Conservation (phyloP, 2,797 vertebrate genomes). For the Dallia pectoralis region DNA sequence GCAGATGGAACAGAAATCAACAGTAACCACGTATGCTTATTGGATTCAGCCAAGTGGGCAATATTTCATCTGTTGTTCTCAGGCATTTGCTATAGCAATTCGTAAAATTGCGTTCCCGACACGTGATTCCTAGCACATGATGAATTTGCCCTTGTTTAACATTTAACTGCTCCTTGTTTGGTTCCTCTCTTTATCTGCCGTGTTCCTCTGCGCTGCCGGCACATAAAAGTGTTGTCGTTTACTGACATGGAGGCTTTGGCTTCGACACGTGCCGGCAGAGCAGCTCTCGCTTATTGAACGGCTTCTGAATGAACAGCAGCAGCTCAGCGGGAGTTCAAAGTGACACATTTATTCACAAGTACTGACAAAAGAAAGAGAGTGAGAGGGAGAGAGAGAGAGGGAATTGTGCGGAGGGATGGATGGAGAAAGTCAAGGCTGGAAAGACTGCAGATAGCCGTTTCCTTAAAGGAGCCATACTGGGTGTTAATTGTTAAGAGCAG, state of each 20-base stretch:
- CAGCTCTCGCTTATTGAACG: slow-evolving; percentile 50
- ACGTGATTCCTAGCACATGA: slow-evolving; percentile 66
- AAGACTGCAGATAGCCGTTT: slow-evolving; percentile 49
- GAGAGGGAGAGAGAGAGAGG: slow-evolving; percentile 11
- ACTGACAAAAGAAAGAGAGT: slow-evolving; percentile 28
- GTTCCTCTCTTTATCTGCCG: slow-evolving; percentile 39
- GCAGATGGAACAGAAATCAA: slow-evolving; percentile 76
- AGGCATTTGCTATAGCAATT: slow-evolving; percentile 76
- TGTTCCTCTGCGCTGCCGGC: slow-evolving; percentile 48
- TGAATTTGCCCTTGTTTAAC: slow-evolving; percentile 66
- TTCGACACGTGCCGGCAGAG: slow-evolving; percentile 20
- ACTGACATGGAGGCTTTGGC: slow-evolving; percentile 41
- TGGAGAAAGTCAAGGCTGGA: slow-evolving; percentile 26
- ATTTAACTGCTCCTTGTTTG: slow-evolving; percentile 71
- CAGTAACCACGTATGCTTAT: slow-evolving; percentile 70
- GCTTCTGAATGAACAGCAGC: slow-evolving; percentile 56
- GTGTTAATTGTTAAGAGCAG: slow-evolving; percentile 63
- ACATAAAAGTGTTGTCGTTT: slow-evolving; percentile 59
- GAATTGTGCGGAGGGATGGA: no score
- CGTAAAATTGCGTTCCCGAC: slow-evolving; percentile 78
- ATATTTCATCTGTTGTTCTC: slow-evolving; percentile 84
- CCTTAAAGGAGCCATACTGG: slow-evolving; percentile 44
- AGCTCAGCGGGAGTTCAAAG: slow-evolving; percentile 40
- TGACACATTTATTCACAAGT: slow-evolving; percentile 44
- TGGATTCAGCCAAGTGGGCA: slow-evolving; percentile 79